Conservation (phyloP, 2,888 invertebrate species). For the Rhopalosiphum nymphaeae region DNA sequence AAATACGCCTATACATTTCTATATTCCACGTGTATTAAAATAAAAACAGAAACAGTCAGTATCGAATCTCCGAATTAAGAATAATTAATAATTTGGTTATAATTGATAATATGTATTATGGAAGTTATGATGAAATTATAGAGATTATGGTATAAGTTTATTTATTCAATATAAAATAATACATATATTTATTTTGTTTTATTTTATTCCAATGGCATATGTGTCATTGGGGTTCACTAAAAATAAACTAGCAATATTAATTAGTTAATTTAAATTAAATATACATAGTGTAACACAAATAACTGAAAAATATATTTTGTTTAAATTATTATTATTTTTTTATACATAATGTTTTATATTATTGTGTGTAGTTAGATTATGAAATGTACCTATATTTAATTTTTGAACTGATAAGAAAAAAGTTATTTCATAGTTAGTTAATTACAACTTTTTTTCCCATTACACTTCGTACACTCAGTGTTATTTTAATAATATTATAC, state of each 20-base stretch:
- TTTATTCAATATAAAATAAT: not conserved
- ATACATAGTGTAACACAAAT: not conserved
- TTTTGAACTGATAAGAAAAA: not conserved
- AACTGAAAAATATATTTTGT: not conserved
- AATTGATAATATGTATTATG: not conserved
- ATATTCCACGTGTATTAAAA: too few species aligned
- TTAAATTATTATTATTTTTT: not conserved
- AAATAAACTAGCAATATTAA: not conserved
- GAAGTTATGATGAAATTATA: not conserved
- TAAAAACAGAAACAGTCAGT: too few species aligned
- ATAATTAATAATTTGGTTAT: constrained; percentile 25
- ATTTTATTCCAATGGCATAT: not conserved
- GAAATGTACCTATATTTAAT: not conserved
- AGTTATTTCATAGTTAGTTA: not conserved
- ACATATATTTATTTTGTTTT: not conserved
- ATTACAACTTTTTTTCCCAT: not conserved
- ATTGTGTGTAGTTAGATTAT: not conserved
- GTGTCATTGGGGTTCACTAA: not conserved
- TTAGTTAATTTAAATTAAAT: not conserved
- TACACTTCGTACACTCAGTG: not conserved
- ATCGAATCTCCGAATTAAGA: not conserved
- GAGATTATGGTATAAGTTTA: not conserved
- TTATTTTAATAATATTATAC: not conserved
- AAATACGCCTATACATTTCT: too few species aligned
- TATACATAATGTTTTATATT: not conserved